phyloP scores from a whole-genome alignment of 2,113 vertebrate species.

The Macquaria ambigua region DNA sequence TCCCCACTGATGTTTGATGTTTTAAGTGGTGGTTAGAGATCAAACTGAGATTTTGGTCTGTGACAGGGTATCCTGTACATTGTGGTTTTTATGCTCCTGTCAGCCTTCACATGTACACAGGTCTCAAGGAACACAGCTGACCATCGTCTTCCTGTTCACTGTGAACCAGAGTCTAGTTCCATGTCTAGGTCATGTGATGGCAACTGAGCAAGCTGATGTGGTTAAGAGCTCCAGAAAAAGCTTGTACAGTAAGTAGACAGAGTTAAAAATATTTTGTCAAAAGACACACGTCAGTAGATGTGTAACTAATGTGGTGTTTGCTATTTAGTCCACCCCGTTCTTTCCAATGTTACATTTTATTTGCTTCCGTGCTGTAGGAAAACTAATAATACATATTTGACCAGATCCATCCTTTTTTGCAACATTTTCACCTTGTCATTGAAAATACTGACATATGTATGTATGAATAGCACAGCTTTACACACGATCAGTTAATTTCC shows the following conservation, averaged over 20 bases:
- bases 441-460: background rate
- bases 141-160: background rate
- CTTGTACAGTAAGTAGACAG: background rate
- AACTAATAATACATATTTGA: slow-evolving; percentile 1
- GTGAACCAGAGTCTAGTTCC: background rate
- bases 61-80: background rate
- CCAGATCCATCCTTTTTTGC: background rate
- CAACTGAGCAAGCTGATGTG: background rate
- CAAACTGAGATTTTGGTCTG: background rate
- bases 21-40: background rate
- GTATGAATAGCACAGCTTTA: slow-evolving; percentile 1
- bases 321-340: background rate
- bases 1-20: background rate
- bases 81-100: background rate
- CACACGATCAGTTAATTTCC: background rate
- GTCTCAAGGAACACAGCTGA: background rate
- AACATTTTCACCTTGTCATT: background rate
- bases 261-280: background rate
- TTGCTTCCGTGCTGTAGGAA: slow-evolving; percentile 19
- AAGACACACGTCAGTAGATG: background rate
- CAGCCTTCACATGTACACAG: too few species aligned
- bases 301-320: background rate
- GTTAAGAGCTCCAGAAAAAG: background rate
- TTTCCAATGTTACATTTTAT: slow-evolving; percentile 5
- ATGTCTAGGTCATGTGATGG: background rate